Evolutionary conservation across 2,113 vertebrate genomes (phyloP).

Genomic region (Jacana jacana): DNA sequence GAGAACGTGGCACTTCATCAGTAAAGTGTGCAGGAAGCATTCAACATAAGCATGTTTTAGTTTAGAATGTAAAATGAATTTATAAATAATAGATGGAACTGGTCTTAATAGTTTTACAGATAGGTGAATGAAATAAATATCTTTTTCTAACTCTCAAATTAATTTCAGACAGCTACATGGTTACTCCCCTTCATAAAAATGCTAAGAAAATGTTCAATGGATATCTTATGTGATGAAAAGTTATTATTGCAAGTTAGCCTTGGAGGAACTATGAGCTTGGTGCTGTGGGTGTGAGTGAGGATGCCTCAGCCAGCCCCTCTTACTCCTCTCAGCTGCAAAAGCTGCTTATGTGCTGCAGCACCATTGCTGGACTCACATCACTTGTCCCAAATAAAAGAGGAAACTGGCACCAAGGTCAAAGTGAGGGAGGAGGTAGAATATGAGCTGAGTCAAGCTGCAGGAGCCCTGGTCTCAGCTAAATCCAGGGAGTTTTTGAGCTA

Average conservation of each 20-base stretch:
- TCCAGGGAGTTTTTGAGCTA: not conserved
- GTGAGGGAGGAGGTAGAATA: not conserved
- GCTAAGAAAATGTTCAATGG: not conserved
- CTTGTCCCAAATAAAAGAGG: not conserved
- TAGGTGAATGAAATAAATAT: not conserved
- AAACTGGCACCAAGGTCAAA: not conserved
- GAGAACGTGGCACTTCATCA: not conserved
- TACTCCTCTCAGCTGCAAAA: not conserved
- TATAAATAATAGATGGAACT: not conserved
- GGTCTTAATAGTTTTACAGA: not conserved
- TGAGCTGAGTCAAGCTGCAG: not conserved
- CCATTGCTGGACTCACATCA: not conserved
- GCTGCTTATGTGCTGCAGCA: not conserved
- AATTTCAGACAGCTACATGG: not conserved
- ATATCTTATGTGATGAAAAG: not conserved
- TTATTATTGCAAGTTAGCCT: not conserved
- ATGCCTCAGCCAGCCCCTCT: not conserved
- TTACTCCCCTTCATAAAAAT: not conserved
- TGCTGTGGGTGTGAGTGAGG: not conserved
- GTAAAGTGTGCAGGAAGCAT: not conserved
- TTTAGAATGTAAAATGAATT: conserved; percentile 10
- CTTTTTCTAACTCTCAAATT: not conserved
- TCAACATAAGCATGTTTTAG: not conserved
- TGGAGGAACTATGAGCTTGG: not conserved
- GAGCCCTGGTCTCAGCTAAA: not conserved